These are phyloP conservation scores for Drosophila niveifrons DNA, from an alignment of 2,888 invertebrate genomes.

Conservation along the genomic window DNA sequence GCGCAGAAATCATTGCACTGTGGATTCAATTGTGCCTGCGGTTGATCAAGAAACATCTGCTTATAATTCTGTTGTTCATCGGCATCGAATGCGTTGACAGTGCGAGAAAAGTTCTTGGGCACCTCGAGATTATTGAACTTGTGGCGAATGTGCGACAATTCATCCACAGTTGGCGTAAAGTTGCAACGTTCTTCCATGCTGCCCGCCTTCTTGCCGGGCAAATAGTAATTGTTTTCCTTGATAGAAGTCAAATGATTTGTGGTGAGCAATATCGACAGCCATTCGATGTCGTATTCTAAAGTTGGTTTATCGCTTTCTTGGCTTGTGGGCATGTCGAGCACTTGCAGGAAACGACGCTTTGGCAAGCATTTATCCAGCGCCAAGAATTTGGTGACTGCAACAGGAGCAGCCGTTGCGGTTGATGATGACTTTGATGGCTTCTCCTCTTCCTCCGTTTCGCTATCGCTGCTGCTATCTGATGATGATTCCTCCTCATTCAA, in stretches of 20 bases:
- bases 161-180: constrained; percentile 89
- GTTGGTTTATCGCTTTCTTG: constrained; percentile 39
- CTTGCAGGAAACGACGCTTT: constrained; percentile 94
- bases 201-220: constrained; percentile 91
- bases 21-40: constrained; percentile 88
- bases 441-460: constrained; percentile 21
- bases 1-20: constrained; percentile 90
- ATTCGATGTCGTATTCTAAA: constrained; percentile 93
- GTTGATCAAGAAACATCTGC: constrained; percentile 84
- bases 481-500: neutral
- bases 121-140: constrained; percentile 90
- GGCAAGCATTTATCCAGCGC: constrained; percentile 99
- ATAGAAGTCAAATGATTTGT: constrained; percentile 95
- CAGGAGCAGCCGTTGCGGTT: neutral
- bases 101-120: constrained; percentile 92
- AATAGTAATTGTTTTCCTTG: constrained; percentile 89
- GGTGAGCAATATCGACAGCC: constrained; percentile 94
- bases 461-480: constrained; percentile 43
- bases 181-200: constrained; percentile 86
- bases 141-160: constrained; percentile 88
- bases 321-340: constrained; percentile 87
- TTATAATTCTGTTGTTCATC: constrained; percentile 73
- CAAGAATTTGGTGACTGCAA: constrained; percentile 91
- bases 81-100: constrained; percentile 88
- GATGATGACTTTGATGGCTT: neutral